Base-by-base conservation (phyloP, 2,797 vertebrate species). In the Sebastes baramenuke region DNA sequence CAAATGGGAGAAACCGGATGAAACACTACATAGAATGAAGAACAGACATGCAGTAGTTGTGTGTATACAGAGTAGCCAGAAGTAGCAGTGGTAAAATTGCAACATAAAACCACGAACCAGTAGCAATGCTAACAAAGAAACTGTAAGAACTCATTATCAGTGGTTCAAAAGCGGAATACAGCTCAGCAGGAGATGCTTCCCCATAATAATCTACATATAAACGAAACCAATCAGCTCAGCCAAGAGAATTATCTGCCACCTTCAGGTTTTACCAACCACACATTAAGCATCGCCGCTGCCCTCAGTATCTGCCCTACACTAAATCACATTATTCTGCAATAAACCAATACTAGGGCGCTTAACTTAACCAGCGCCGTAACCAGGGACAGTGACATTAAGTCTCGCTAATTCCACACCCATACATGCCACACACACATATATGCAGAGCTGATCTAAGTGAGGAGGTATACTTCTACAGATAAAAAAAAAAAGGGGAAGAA, bases 361-460 rank as follows among this genome's bases (percentile, higher is more conserved):
- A 84, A 68, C 80, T 86, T 82, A 88, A 80, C 83, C 79, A 67
- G 77, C 0, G 77, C 72, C 72, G 88, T 73, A 85, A 83, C 77
- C 22, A 5, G 66, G 85, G 80, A 92, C 89, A 84, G 85, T 87
- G 88, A 93, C 89, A 90, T 91, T 89, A 91, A 94, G 86, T 91
- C 88, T 38, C 2, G 9, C 77, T 91, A 92, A 93, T 89, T 92
- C 91, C 81, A 79, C 81, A 83, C 80, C 74, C 81, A 84, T 77
- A 59, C 79, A 82, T 80, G 66, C n/a, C 61, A 30, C 72, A 60
- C 64, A 75, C 20, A 75, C 30, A 83, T 34, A 80, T 68, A 80
- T 38, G 24, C 67, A 71, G n/a, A 69, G 58, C 72, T 84, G 78
- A 87, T 83, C 62, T 75, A 62, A 77, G 83, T 42, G 18, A 85